Base-by-base conservation (phyloP, 2,113 vertebrate genomes). In the Hypomesus transpacificus region DNA sequence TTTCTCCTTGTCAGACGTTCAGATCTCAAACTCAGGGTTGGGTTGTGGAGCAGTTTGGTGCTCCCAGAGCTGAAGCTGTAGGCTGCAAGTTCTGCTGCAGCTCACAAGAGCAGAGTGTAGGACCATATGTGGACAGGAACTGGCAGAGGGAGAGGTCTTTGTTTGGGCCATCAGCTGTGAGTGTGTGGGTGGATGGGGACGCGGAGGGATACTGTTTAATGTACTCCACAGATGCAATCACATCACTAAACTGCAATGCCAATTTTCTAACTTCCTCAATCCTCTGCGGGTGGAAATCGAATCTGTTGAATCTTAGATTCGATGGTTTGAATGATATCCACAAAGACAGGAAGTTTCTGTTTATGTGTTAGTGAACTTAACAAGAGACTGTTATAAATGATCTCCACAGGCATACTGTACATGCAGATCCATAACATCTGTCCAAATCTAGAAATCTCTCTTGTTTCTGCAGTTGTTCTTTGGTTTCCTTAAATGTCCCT, bases 141-240 rank as follows among this genome's bases (percentile, higher is more conserved):
- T 26, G 72, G 57, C 21, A 59, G 20, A 59, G 73, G 74, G 68
- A 83, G 75, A 26, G 75, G 62, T 73, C 71, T 87, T 89, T 89
- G 82, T 88, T 85, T 87, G 84, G 82, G 80, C 87, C 84, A 82
- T 85, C 84, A 80, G 77, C 87, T 79, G 87, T 87, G 89, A 87
- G 87, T 89, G 89, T 87, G 81, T 75, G 81, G 81, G 77, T 85
- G 31, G 54, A 21, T 62, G 80, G 88, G 76, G 78, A 75, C 76
- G 73, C 77, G 73, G 71, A 83, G 82, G 85, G 70, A 76, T 72
- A 61, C 63, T 78, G 80, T 80, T 87, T 75, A 85, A 83, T 85
- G 82, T 83, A 84, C 79, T 66, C 9, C 81, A 78, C 89, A 90
- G 89, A 90, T 89, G 89, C 85, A 86, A 69, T 86, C 84, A 79